phyloP scores from a whole-genome alignment of 2,797 vertebrate genomes.

The Mormyrops attenuatus region DNA sequence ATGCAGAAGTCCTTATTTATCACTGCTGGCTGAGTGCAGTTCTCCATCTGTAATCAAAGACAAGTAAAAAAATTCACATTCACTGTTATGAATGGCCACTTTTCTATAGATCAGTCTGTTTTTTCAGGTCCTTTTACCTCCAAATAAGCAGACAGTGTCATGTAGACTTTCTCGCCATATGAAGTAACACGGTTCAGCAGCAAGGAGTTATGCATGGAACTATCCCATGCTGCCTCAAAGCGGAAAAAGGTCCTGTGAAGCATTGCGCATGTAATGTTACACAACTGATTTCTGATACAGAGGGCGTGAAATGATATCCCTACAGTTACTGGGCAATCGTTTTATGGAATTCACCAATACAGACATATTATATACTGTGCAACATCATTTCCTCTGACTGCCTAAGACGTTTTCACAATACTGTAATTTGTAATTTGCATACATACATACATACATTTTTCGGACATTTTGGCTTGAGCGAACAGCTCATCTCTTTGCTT shows the following conservation, averaged over 20 bases:
- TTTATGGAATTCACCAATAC: neutral
- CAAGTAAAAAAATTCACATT: neutral
- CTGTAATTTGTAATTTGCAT: neutral
- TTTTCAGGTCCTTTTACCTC: conserved; percentile 66
- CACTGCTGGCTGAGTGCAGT: conserved; percentile 89
- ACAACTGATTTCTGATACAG: neutral
- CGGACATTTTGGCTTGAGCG: neutral
- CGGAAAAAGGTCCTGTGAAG: conserved; percentile 85
- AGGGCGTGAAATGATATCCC: neutral
- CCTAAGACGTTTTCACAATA: too few relatives aligned
- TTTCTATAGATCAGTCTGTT: neutral
- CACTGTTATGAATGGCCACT: neutral
- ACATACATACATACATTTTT: neutral
- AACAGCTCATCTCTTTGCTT: neutral
- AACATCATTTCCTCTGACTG: too few relatives aligned
- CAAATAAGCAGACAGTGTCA: conserved; percentile 91
- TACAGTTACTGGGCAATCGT: neutral
- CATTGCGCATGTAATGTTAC: neutral
- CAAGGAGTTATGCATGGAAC: conserved; percentile 98
- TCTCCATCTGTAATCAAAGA: conserved; percentile 77
- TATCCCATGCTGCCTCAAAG: conserved; percentile 94
- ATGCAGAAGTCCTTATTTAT: conserved; percentile 99
- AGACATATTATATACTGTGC: neutral
- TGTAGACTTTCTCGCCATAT: conserved; percentile 96
- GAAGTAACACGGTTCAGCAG: conserved; percentile 95